These are phyloP conservation scores for Dasyprocta punctata DNA, from an alignment of 2,113 vertebrate genomes.

Conservation along the genomic window DNA sequence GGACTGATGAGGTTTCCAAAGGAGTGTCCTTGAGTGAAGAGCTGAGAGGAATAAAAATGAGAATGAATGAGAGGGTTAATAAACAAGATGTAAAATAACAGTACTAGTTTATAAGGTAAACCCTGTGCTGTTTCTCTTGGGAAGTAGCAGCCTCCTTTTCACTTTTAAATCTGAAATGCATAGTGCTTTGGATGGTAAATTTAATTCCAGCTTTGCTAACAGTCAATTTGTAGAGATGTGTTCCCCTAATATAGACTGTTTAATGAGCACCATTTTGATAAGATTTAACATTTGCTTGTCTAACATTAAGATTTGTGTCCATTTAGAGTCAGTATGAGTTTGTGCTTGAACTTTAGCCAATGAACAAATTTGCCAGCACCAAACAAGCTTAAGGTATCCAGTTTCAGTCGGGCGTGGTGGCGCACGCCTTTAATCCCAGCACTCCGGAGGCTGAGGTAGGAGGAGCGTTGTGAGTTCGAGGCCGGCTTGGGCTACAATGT, in stretches of 20 bases:
- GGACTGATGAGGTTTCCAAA: not conserved
- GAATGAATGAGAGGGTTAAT: not conserved
- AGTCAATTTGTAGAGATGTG: not conserved
- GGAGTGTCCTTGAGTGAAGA: not conserved
- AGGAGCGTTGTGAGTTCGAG: too few relatives aligned
- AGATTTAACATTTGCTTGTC: constrained; percentile 35
- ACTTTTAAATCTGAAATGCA: not conserved
- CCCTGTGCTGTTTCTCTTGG: not conserved
- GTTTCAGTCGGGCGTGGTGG: too few relatives aligned
- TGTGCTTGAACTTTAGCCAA: not conserved
- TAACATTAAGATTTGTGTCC: not conserved
- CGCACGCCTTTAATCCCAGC: too few relatives aligned
- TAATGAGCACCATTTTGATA: not conserved
- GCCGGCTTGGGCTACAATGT: too few relatives aligned
- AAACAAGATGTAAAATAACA: not conserved
- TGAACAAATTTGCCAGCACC: not conserved
- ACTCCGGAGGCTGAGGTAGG: too few relatives aligned
- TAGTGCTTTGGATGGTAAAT: not conserved
- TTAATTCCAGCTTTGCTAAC: constrained; percentile 35
- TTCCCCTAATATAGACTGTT: not conserved
- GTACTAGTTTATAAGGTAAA: not conserved
- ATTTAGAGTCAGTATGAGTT: not conserved
- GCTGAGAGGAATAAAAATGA: not conserved
- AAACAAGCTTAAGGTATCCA: not conserved
- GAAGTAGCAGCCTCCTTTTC: not conserved